A percentile compares a stretch with the other conserved stretches of the same genome.
Conservation (phyloP, 2,113 vertebrate genomes). For the Athene cunicularia region DNA sequence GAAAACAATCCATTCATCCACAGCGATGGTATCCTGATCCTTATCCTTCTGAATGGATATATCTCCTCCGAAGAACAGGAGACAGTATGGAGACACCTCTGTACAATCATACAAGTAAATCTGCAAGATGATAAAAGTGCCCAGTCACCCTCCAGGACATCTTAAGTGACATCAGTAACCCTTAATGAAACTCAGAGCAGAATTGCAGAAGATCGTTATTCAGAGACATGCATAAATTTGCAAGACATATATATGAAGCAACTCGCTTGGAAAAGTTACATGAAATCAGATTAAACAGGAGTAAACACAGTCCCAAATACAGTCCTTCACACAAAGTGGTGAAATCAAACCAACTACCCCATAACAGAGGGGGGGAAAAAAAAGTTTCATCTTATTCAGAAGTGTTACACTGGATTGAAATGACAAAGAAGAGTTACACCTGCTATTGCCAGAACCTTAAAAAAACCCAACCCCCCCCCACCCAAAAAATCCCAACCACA, state of each 20-base stretch:
- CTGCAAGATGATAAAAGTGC: slow-evolving; percentile 66
- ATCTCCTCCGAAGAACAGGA: slow-evolving; percentile 96
- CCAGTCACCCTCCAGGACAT: not conserved
- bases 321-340: not conserved
- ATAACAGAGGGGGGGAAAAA: not conserved
- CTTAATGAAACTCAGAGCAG: not conserved
- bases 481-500: not conserved
- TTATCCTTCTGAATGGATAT: slow-evolving; percentile 95
- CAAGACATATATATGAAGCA: not conserved
- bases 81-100: slow-evolving; percentile 96
- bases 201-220: not conserved
- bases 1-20: slow-evolving; percentile 97
- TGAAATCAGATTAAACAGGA: not conserved
- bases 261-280: not conserved
- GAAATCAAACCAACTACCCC: not conserved
- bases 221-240: not conserved
- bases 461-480: not conserved
- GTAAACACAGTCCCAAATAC: not conserved
- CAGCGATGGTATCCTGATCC: slow-evolving; percentile 93
- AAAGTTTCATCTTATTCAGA: not conserved
- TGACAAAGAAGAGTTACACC: not conserved
- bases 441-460: not conserved
- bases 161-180: not conserved
- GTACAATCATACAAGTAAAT: slow-evolving; percentile 98
- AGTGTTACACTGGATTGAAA: not conserved